phyloP scores from a whole-genome alignment of 2,797 vertebrate genomes.

The Alauda arvensis region DNA sequence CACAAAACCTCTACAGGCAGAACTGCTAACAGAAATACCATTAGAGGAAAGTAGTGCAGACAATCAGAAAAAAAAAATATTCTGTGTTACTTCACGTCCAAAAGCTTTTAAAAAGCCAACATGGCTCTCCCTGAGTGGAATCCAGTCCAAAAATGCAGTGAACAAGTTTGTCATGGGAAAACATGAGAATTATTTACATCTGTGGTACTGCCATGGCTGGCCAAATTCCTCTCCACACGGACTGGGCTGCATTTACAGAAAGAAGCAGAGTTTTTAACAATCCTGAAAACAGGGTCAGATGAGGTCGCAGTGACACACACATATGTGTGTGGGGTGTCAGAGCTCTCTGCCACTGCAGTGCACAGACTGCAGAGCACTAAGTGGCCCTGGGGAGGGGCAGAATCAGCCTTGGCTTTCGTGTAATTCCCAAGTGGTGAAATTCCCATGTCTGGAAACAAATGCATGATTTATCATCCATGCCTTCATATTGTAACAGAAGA shows the following conservation, averaged over 20 bases:
- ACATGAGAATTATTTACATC: constrained; percentile 13
- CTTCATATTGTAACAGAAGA: background rate
- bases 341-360: background rate
- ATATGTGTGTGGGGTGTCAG: fast-evolving
- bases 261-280: background rate
- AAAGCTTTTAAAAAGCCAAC: background rate
- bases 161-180: constrained; percentile 22
- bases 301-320: background rate
- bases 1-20: background rate
- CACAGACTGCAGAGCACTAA: background rate
- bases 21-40: background rate
- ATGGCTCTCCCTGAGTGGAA: background rate
- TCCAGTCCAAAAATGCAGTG: background rate
- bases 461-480: background rate
- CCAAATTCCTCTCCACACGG: background rate
- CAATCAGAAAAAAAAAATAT: background rate
- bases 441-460: background rate
- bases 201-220: background rate
- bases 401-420: background rate
- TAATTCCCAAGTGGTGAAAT: background rate
- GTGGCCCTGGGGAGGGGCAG: background rate
- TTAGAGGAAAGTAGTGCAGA: background rate
- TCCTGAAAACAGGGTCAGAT: background rate
- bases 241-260: background rate
- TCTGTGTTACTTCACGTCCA: background rate